Percentiles rank a stretch among this genome's conserved stretches.
phyloP scores from a whole-genome alignment of 2,797 vertebrate species.

The Peromyscus attwateri region DNA sequence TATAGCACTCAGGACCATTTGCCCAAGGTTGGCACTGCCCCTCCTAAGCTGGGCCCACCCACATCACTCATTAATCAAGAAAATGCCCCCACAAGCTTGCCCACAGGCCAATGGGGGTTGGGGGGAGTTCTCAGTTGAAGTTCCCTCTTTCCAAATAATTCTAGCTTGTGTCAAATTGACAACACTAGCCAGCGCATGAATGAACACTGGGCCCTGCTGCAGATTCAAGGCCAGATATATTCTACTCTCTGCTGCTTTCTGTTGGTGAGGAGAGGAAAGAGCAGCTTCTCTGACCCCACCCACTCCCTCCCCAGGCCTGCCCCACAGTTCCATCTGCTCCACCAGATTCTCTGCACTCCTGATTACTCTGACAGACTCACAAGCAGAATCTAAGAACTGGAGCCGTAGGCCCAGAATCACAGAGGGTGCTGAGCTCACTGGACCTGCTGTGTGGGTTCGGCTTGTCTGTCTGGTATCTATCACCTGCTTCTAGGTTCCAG shows the following conservation, averaged over 20 bases:
- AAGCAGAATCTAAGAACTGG: not conserved
- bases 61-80: not conserved
- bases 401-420: not conserved
- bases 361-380: not conserved
- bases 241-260: slow-evolving; percentile 39
- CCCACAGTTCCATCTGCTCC: not conserved
- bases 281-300: not conserved
- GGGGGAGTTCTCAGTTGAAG: not conserved
- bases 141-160: not conserved
- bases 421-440: not conserved
- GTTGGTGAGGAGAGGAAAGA: slow-evolving; percentile 1
- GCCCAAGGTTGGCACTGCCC: not conserved
- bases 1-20: not conserved
- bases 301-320: not conserved
- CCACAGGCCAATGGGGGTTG: not conserved
- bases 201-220: not conserved
- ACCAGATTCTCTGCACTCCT: not conserved
- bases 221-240: accelerated
- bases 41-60: not conserved
- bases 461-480: not conserved
- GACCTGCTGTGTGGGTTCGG: not conserved
- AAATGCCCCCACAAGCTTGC: not conserved
- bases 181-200: not conserved
- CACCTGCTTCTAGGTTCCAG: not conserved
- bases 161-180: not conserved